phyloP scores from a whole-genome alignment of 2,113 vertebrate species.

The Bagarius yarrelli region DNA sequence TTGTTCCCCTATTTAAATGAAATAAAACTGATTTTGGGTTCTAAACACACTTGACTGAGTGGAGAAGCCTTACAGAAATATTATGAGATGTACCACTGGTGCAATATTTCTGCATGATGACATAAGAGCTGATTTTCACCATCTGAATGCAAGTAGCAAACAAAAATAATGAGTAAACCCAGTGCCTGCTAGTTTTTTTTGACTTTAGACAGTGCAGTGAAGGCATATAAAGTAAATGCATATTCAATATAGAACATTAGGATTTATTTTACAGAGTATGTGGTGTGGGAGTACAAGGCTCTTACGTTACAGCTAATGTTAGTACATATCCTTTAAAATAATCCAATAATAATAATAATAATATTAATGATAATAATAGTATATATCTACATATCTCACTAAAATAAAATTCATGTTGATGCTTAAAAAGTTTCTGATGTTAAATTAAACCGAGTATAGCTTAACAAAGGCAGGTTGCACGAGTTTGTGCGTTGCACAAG shows the following conservation, averaged over 20 bases:
- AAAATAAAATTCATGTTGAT: neutral
- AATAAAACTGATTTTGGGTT: too few species aligned
- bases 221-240: neutral
- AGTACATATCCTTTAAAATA: neutral
- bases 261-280: neutral
- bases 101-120: neutral
- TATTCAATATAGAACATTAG: neutral
- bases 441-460: neutral
- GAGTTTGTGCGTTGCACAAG: neutral
- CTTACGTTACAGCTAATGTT: neutral
- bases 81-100: neutral
- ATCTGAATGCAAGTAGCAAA: neutral
- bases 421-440: neutral
- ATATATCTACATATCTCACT: neutral
- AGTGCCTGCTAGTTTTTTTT: neutral
- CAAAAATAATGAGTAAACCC: neutral
- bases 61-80: too few species aligned
- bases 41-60: too few species aligned
- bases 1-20: too few species aligned
- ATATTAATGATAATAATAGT: too few species aligned
- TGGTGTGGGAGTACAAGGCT: slow-evolving; percentile 8
- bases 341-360: neutral
- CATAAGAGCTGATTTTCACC: neutral
- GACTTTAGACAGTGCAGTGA: neutral
- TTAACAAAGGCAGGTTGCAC: neutral